A percentile compares a stretch with the other conserved stretches of the same genome.
Evolutionary conservation across 2,888 invertebrate species (phyloP).

Genomic region (Drosophila phalerata): DNA sequence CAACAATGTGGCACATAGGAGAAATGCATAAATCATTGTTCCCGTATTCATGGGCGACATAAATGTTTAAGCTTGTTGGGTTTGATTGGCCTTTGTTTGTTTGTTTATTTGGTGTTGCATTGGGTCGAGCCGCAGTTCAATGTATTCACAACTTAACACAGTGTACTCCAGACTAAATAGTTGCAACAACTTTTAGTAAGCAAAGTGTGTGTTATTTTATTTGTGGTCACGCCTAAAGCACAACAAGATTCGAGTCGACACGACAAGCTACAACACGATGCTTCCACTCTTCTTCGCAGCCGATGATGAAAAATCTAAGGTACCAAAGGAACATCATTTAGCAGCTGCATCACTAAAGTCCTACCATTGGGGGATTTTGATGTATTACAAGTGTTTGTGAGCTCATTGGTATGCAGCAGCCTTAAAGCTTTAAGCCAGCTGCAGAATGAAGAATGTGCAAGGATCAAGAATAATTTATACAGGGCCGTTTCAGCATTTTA

Average conservation of each 20-base stretch:
- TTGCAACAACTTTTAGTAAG: conserved; percentile 46
- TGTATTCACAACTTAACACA: conserved; percentile 50
- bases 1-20: conserved; percentile 70
- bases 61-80: conserved; percentile 60
- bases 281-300: not conserved
- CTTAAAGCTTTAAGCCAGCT: conserved; percentile 14
- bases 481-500: conserved; percentile 7
- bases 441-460: not conserved
- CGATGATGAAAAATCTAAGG: not conserved
- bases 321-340: conserved; percentile 49
- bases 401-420: conserved; percentile 60
- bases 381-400: conserved; percentile 59
- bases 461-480: not conserved
- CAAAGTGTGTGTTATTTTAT: conserved; percentile 55
- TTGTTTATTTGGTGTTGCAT: conserved; percentile 32
- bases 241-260: no score
- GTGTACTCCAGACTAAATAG: conserved; percentile 40
- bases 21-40: conserved; percentile 71
- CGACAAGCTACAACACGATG: not conserved
- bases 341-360: conserved; percentile 29
- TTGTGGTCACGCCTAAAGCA: conserved; percentile 13
- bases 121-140: no score
- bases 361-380: conserved; percentile 52
- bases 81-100: conserved; percentile 18
- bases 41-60: conserved; percentile 44